phyloP scores from a whole-genome alignment of 2,888 invertebrate genomes.

The Cheiracanthium punctorium region DNA sequence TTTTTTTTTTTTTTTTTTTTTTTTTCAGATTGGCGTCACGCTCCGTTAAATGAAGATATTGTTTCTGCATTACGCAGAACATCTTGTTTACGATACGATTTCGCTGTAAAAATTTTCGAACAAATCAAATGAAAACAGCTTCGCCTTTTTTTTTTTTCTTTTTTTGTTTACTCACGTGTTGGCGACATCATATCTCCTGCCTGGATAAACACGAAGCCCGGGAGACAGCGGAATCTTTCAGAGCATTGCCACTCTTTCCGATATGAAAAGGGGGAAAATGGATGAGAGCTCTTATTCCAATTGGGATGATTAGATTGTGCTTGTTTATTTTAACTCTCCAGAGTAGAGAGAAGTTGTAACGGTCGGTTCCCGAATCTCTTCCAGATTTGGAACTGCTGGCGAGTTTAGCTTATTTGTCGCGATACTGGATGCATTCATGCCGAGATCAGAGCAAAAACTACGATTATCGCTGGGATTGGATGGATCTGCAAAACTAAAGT shows the following conservation, averaged over 20 bases:
- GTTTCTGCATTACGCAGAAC: not conserved
- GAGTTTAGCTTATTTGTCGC: too few relatives aligned
- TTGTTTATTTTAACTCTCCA: conserved; percentile 6
- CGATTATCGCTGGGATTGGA: too few relatives aligned
- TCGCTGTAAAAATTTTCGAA: conserved; percentile 7
- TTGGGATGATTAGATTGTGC: conserved; percentile 1
- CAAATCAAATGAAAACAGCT: not conserved
- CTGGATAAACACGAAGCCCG: not conserved
- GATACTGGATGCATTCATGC: too few relatives aligned
- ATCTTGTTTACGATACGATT: not conserved
- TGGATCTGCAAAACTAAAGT: too few relatives aligned
- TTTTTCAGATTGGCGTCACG: not conserved
- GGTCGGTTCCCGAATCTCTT: not conserved
- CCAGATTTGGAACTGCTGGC: too few relatives aligned
- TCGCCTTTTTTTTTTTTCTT: too few relatives aligned
- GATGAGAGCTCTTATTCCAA: not conserved
- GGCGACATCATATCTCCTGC: not conserved
- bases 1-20: too few relatives aligned
- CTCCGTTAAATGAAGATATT: not conserved
- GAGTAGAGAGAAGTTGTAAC: not conserved
- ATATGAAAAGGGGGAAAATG: conserved; percentile 11
- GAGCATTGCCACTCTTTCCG: not conserved
- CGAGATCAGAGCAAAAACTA: too few relatives aligned
- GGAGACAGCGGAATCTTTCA: not conserved
- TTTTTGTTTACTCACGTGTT: conserved; percentile 8